Percentiles rank a stretch among this genome's conserved stretches.
These are phyloP conservation scores for Temnothorax rugatulus DNA, from an alignment of 2,888 invertebrate genomes.

Conservation along the genomic window DNA sequence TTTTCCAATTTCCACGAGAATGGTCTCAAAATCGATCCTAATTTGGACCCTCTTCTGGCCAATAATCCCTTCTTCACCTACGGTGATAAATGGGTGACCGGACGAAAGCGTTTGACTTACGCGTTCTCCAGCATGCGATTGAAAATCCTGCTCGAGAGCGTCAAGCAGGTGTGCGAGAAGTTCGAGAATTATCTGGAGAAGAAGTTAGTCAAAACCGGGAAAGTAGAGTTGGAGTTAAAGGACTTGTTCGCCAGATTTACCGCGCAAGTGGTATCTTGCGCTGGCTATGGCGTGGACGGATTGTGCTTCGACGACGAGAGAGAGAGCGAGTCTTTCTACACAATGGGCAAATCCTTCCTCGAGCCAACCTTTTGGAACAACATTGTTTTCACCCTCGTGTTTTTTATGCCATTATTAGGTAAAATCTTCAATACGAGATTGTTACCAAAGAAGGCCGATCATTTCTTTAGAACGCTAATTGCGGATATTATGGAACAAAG, in stretches of 20 bases:
- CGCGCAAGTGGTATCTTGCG: conserved; percentile 75
- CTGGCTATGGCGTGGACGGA: conserved; percentile 78
- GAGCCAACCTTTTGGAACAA: conserved; percentile 65
- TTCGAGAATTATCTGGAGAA: conserved; percentile 67
- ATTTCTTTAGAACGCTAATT: conserved; percentile 75
- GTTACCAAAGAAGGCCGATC: conserved; percentile 67
- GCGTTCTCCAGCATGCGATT: conserved; percentile 74
- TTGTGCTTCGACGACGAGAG: conserved; percentile 73
- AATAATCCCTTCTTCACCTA: conserved; percentile 79
- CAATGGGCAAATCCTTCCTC: conserved; percentile 62
- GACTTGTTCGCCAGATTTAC: conserved; percentile 73
- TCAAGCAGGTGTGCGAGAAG: conserved; percentile 71
- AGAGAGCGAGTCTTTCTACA: conserved; percentile 58
- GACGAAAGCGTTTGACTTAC: conserved; percentile 64
- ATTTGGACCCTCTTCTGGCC: conserved; percentile 74
- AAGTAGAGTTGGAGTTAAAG: conserved; percentile 73
- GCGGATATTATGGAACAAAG: conserved; percentile 73
- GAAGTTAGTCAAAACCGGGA: conserved; percentile 14
- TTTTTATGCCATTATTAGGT: conserved; percentile 67
- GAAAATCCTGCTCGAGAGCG: conserved; percentile 73
- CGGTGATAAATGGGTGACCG: conserved; percentile 75
- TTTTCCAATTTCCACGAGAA: conserved; percentile 79
- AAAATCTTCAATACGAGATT: conserved; percentile 58
- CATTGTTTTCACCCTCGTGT: conserved; percentile 52
- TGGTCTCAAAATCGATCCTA: conserved; percentile 47